These are phyloP conservation scores for Chaetogeoica ovagalla DNA, from an alignment of 2,888 invertebrate species.

Conservation along the genomic window DNA sequence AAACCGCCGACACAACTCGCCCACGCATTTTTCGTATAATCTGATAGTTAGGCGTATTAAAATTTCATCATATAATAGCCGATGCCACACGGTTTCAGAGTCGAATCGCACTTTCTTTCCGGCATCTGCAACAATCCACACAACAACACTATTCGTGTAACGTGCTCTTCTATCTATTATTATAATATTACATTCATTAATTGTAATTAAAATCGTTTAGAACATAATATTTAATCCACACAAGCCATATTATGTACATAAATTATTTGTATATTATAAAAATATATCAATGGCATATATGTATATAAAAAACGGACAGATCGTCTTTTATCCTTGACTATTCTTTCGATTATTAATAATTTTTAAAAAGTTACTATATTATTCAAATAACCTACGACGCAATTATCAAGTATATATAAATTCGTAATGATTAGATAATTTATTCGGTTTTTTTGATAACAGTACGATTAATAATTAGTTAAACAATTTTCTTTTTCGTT, in stretches of 20 bases:
- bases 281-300: background rate
- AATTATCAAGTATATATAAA: too few relatives aligned
- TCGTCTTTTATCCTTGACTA: too few relatives aligned
- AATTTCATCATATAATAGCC: background rate
- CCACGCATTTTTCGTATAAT: background rate
- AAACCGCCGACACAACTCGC: background rate
- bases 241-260: too few relatives aligned
- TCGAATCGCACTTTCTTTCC: constrained; percentile 14
- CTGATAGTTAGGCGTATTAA: constrained; percentile 23
- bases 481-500: too few relatives aligned
- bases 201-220: background rate
- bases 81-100: background rate
- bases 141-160: background rate
- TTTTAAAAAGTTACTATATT: too few relatives aligned
- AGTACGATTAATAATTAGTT: too few relatives aligned
- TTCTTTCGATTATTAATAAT: too few relatives aligned
- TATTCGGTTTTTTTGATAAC: too few relatives aligned
- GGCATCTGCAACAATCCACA: background rate
- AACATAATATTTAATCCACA: too few relatives aligned
- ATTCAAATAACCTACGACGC: too few relatives aligned
- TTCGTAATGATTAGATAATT: too few relatives aligned
- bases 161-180: background rate
- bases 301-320: background rate
- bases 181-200: background rate
- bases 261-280: too few relatives aligned